Percentiles rank a stretch among this genome's conserved stretches.
phyloP scores from a whole-genome alignment of 2,113 vertebrate species.

The Andinoacara biseriatus region DNA sequence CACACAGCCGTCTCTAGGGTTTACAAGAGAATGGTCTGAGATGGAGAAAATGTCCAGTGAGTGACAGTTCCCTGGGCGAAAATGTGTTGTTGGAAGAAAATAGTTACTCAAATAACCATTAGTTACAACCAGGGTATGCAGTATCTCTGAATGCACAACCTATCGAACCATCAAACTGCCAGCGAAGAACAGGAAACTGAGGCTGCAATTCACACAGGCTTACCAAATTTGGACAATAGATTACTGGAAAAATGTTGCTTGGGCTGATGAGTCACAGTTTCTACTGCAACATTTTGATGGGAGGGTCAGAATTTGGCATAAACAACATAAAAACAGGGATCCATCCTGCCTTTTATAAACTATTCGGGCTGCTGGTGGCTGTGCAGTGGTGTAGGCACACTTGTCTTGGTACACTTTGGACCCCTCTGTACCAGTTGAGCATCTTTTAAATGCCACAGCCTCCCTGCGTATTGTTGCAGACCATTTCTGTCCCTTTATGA shows the following conservation, averaged over 20 bases:
- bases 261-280: not conserved
- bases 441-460: not conserved
- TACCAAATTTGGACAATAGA: not conserved
- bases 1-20: not conserved
- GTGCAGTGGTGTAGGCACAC: not conserved
- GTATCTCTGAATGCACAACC: not conserved
- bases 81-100: not conserved
- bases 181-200: not conserved
- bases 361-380: not conserved
- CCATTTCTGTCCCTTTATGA: not conserved
- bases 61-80: not conserved
- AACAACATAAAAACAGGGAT: not conserved
- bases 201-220: not conserved
- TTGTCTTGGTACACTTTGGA: not conserved
- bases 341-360: not conserved
- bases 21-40: not conserved
- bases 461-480: not conserved
- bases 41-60: not conserved
- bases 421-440: not conserved
- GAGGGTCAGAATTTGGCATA: not conserved
- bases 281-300: not conserved
- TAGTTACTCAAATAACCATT: not conserved
- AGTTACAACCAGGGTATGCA: not conserved
- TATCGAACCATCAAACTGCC: not conserved
- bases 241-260: not conserved